phyloP scores from a whole-genome alignment of 2,888 invertebrate genomes.

The Rhagonycha lutea region DNA sequence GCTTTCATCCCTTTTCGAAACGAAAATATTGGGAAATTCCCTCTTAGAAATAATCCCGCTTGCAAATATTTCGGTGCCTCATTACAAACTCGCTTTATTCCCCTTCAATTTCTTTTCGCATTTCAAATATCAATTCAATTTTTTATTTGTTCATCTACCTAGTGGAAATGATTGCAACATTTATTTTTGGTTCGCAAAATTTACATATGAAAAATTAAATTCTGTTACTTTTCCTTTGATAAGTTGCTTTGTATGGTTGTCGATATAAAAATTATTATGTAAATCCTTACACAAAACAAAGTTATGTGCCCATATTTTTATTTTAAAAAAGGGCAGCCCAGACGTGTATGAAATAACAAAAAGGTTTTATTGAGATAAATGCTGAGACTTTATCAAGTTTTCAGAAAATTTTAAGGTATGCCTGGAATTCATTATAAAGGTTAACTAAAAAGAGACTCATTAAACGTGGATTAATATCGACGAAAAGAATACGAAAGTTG shows the following conservation, averaged over 20 bases:
- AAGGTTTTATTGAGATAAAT: conserved; percentile 37
- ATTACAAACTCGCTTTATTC: background rate
- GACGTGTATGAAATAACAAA: conserved; percentile 37
- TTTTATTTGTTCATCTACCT: background rate
- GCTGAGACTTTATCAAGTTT: conserved; percentile 36
- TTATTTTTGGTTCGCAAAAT: background rate
- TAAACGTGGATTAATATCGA: conserved; percentile 9
- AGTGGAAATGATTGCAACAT: background rate
- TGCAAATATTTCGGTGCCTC: background rate
- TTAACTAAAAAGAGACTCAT: conserved; percentile 13
- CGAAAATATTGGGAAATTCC: background rate
- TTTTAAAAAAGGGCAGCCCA: conserved; percentile 22
- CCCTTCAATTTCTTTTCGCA: background rate
- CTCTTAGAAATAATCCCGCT: background rate
- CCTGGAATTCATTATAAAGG: conserved; percentile 19
- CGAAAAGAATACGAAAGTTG: background rate
- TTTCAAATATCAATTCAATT: background rate
- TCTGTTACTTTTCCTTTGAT: background rate
- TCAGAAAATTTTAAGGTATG: conserved; percentile 24
- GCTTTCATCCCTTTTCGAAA: background rate
- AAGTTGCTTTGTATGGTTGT: background rate
- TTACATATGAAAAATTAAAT: background rate
- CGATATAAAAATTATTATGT: background rate
- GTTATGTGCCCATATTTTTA: background rate
- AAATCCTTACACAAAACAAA: background rate